A percentile compares a stretch with the other conserved stretches of the same genome.
Evolutionary conservation across 1,140 invertebrate species (phyloP).

Genomic region (Drosophila serrata): DNA sequence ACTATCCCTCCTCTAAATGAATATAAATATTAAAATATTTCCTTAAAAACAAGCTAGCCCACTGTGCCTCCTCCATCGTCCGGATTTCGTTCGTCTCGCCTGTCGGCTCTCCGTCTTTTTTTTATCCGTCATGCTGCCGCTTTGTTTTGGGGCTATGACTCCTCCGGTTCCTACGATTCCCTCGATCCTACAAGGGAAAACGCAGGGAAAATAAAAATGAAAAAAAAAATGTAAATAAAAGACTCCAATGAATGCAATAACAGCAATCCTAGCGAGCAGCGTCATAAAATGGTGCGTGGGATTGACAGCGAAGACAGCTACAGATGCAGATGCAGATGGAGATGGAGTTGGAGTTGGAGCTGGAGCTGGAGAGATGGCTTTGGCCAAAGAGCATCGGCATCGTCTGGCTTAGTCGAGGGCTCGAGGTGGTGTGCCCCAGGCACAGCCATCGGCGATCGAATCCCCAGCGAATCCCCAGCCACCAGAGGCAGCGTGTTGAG

Average conservation of each 20-base stretch:
- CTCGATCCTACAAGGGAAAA: slow-evolving; percentile 34
- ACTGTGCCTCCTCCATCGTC: slow-evolving; percentile 11
- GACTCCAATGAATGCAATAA: slow-evolving; percentile 74
- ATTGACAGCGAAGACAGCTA: slow-evolving; percentile 65
- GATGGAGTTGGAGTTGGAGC: slow-evolving; percentile 21
- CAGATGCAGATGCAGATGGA: slow-evolving; percentile 25
- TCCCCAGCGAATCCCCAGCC: slow-evolving; percentile 1
- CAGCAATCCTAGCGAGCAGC: slow-evolving; percentile 62
- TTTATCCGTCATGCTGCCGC: slow-evolving; percentile 65
- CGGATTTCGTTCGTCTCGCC: slow-evolving; percentile 31
- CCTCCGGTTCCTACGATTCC: slow-evolving; percentile 25
- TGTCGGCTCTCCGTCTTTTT: slow-evolving; percentile 34
- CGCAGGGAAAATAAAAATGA: slow-evolving; percentile 57
- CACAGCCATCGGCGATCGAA: slow-evolving; percentile 30
- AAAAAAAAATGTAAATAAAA: slow-evolving; percentile 78
- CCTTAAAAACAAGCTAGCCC: background rate
- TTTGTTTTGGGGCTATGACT: slow-evolving; percentile 45
- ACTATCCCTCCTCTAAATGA: too few relatives aligned
- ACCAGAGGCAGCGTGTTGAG: slow-evolving; percentile 47
- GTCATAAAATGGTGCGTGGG: slow-evolving; percentile 77
- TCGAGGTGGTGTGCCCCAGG: slow-evolving; percentile 14
- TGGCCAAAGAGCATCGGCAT: slow-evolving; percentile 12
- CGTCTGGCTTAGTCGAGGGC: slow-evolving; percentile 19
- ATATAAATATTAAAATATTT: background rate
- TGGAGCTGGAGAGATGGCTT: slow-evolving; percentile 25